phyloP scores from a whole-genome alignment of 2,888 invertebrate genomes.

The Malacosoma neustria region DNA sequence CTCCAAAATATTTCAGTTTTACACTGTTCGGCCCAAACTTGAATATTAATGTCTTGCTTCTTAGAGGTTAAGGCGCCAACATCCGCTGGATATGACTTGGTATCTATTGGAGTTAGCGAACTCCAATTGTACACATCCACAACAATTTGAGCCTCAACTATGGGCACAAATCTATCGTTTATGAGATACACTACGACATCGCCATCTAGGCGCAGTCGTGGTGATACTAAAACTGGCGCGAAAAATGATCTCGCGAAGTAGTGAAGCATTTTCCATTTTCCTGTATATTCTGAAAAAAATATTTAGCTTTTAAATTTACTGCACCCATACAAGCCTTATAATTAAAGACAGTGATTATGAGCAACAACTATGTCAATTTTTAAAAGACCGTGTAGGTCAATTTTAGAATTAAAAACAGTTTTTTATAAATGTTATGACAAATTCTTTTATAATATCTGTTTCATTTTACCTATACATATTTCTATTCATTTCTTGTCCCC shows the following conservation, averaged over 20 bases:
- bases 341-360: too few species aligned
- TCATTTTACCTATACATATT: too few species aligned
- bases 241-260: slow-evolving; percentile 92
- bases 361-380: too few species aligned
- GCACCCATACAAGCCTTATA: too few species aligned
- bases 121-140: slow-evolving; percentile 78
- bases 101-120: slow-evolving; percentile 47
- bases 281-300: slow-evolving; percentile 82
- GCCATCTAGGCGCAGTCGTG: slow-evolving; percentile 61
- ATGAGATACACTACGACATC: slow-evolving; percentile 77
- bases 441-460: too few species aligned
- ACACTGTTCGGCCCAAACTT: slow-evolving; percentile 28
- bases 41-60: slow-evolving; percentile 32
- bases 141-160: slow-evolving; percentile 55
- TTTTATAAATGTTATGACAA: too few species aligned
- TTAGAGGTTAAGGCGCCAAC: slow-evolving; percentile 33
- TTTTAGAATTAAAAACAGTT: too few species aligned
- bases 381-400: too few species aligned
- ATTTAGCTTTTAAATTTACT: too few species aligned
- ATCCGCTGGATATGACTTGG: slow-evolving; percentile 27
- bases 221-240: slow-evolving; percentile 81
- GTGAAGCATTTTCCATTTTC: slow-evolving; percentile 92
- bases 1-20: slow-evolving; percentile 45
- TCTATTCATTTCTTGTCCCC: too few species aligned
- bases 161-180: slow-evolving; percentile 75